Evolutionary conservation across 1,140 invertebrate genomes (phyloP).

Genomic region (Zaprionus lachaisei): DNA sequence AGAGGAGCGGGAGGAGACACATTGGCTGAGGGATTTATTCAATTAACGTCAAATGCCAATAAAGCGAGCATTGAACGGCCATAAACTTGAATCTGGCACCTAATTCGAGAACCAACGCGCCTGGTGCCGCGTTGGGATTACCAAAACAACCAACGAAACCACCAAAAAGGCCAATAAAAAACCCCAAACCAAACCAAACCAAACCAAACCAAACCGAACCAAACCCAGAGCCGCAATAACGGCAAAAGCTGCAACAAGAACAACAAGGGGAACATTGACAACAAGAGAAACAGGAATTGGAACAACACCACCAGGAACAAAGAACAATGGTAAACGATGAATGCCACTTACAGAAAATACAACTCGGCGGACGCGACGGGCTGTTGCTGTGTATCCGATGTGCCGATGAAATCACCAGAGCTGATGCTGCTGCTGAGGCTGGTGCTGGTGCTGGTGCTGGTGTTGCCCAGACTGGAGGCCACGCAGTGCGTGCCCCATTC

Average conservation of each 20-base stretch:
- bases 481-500: conserved; percentile 86
- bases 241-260: conserved; percentile 3
- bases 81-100: conserved; percentile 65
- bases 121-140: conserved; percentile 60
- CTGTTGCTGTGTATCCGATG: conserved; percentile 24
- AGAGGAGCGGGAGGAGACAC: conserved; percentile 2
- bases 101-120: conserved; percentile 33
- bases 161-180: conserved; percentile 16
- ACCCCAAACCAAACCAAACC: neutral
- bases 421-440: conserved; percentile 37
- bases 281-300: neutral
- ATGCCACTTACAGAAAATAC: conserved; percentile 83
- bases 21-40: conserved; percentile 48
- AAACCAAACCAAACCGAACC: neutral
- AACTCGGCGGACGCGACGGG: conserved; percentile 79
- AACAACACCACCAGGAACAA: conserved; percentile 8
- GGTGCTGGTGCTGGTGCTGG: conserved; percentile 37
- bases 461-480: conserved; percentile 65
- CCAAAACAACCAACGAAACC: conserved; percentile 32
- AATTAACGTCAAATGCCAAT: conserved; percentile 68
- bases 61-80: conserved; percentile 62
- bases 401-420: conserved; percentile 17
- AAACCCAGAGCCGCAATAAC: neutral
- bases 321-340: conserved; percentile 14
- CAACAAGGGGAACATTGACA: conserved; percentile 5